A percentile compares a stretch with the other conserved stretches of the same genome.
phyloP scores from a whole-genome alignment of 2,113 vertebrate genomes.

The Macaca fascicularis region T2T-MFA8v1.1 NC_088381.1:19302501-19303000 shows the following conservation, averaged over 20 bases:
- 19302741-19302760: conserved; percentile 79
- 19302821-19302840: conserved; percentile 52
- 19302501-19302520: conserved; percentile 24
- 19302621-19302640: conserved; percentile 54
- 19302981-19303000: conserved; percentile 5
- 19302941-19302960: conserved; percentile 1
- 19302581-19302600: conserved; percentile 64
- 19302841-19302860: conserved; percentile 76
- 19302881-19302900: conserved; percentile 69
- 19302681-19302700: conserved; percentile 46
- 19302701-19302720: conserved; percentile 80
- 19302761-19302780: conserved; percentile 75
- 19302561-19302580: conserved; percentile 82
- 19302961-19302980: conserved; percentile 66
- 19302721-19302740: conserved; percentile 88
- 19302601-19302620: conserved; percentile 42
- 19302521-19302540: conserved; percentile 14
- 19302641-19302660: neutral
- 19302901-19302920: conserved; percentile 57
- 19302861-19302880: conserved; percentile 75
- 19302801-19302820: conserved; percentile 61
- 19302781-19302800: conserved; percentile 77
- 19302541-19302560: conserved; percentile 65
- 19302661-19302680: conserved; percentile 18
- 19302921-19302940: conserved; percentile 25